Base-by-base conservation (phyloP, 2,113 vertebrate genomes). In the Myotis davidii region DNA sequence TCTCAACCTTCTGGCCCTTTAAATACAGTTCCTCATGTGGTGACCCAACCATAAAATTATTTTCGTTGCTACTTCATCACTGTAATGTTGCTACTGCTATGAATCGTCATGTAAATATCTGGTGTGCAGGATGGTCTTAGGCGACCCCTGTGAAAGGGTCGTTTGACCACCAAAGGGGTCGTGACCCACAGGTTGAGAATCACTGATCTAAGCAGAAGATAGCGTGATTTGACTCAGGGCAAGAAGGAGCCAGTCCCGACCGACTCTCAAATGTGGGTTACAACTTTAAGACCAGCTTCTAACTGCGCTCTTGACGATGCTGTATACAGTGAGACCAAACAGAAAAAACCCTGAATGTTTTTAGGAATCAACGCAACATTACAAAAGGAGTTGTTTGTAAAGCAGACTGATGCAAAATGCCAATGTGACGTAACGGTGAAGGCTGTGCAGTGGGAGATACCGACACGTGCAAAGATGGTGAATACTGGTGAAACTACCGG, bases 331-430 rank as follows among this genome's bases (percentile, higher is more conserved):
- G 56, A 92, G 67, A 82, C 6, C 61, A 93, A 90, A 90, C 25
- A 94, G 90, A 72, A 91, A 9, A 90, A 96, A 91, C 73, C 18
- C 14, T 8, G 29, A 85, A 20, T 90, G 27, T 65, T 70, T 34
- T 42, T 23, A 50, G 10, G 18, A 91, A 67, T 82, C 48, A 52
- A 29, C 18, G 21, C 32, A n/a, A 79, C 18, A 73, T 72, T 52
- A 85, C 20, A 32, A 70, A 94, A 73, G 32, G 64, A 82, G 18
- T 2, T 88, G 61, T 77, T 83, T 93, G 65, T 79, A 87, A 79
- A 70, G 10, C 45, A 81, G 45, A n/a, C 56, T 81, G 32, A 37
- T 77, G 56, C 11, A 77, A 74, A 83, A 89, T 39, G 70, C 48
- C 83, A 87, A 39, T 0, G 61, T 87, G 61, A 95, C 48, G 67